Conservation (phyloP, 2,888 invertebrate genomes). For the Liopterus haemorrhoidalis region DNA sequence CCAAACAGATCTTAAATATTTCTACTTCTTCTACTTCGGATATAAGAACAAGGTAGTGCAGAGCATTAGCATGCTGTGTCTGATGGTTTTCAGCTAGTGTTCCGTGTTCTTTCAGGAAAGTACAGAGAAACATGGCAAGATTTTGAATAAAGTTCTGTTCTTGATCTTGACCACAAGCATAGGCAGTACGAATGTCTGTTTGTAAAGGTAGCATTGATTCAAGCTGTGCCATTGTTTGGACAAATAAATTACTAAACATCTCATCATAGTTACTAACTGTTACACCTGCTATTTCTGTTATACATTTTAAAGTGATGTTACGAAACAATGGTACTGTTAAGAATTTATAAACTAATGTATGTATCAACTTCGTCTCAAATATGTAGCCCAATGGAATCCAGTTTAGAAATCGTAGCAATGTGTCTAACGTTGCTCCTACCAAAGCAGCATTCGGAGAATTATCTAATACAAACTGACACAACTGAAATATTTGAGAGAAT, state of each 20-base stretch:
- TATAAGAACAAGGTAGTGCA: slow-evolving; percentile 82
- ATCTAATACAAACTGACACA: slow-evolving; percentile 97
- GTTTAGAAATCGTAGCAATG: slow-evolving; percentile 91
- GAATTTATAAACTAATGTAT: slow-evolving; percentile 92
- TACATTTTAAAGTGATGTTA: slow-evolving; percentile 95
- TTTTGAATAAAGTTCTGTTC: slow-evolving; percentile 99
- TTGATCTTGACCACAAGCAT: slow-evolving; percentile 87
- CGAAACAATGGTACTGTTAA: slow-evolving; percentile 95
- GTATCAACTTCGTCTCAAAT: slow-evolving; percentile 96
- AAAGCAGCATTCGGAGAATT: slow-evolving; percentile 95
- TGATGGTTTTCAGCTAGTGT: slow-evolving; percentile 77
- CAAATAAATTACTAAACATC: slow-evolving; percentile 84
- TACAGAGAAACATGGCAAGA: slow-evolving; percentile 93
- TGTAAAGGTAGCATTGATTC: slow-evolving; percentile 86
- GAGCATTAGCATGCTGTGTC: slow-evolving; percentile 71
- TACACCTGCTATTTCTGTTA: slow-evolving; percentile 96
- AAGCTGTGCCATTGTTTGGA: slow-evolving; percentile 86
- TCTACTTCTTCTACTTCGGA: slow-evolving; percentile 99
- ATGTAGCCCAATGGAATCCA: slow-evolving; percentile 99
- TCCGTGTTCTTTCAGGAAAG: slow-evolving; percentile 95
- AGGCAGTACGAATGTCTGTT: slow-evolving; percentile 91
- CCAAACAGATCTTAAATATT: slow-evolving; percentile 98
- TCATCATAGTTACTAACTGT: slow-evolving; percentile 86
- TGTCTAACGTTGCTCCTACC: slow-evolving; percentile 93
- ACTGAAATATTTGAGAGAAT: slow-evolving; percentile 95